Conservation (phyloP, 2,113 vertebrate genomes). For the Heptranchias perlo region DNA sequence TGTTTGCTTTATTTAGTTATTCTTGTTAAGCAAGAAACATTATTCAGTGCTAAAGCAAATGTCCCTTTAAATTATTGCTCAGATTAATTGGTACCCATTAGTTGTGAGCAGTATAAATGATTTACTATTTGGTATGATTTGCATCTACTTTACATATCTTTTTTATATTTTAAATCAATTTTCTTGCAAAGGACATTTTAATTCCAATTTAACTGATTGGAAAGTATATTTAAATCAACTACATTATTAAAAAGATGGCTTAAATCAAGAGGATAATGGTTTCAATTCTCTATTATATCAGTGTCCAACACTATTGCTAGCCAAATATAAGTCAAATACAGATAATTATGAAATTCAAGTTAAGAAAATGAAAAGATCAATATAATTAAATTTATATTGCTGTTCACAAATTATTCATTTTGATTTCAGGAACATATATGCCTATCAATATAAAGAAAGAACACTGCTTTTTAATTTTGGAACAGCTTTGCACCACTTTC, state of each 20-base stretch:
- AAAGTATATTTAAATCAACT: not conserved
- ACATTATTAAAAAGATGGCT: too few species aligned
- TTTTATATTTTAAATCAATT: not conserved
- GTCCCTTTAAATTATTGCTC: not conserved
- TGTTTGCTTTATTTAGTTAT: not conserved
- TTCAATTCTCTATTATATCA: not conserved
- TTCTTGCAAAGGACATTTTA: not conserved
- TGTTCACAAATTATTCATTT: not conserved
- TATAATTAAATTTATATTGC: not conserved
- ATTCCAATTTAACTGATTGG: not conserved
- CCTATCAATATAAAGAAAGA: too few species aligned
- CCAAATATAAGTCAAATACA: not conserved
- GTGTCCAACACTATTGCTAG: not conserved
- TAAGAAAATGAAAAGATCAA: not conserved
- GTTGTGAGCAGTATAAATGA: not conserved
- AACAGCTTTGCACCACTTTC: not conserved
- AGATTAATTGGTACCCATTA: not conserved
- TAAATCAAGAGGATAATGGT: not conserved
- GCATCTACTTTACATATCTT: not conserved
- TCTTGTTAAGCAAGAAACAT: not conserved
- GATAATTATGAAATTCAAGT: not conserved
- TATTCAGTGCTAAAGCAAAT: not conserved
- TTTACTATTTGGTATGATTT: not conserved
- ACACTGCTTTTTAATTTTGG: not conserved
- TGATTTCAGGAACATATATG: too few species aligned